phyloP scores from a whole-genome alignment of 2,888 invertebrate genomes.

The Athalia rosae region DNA sequence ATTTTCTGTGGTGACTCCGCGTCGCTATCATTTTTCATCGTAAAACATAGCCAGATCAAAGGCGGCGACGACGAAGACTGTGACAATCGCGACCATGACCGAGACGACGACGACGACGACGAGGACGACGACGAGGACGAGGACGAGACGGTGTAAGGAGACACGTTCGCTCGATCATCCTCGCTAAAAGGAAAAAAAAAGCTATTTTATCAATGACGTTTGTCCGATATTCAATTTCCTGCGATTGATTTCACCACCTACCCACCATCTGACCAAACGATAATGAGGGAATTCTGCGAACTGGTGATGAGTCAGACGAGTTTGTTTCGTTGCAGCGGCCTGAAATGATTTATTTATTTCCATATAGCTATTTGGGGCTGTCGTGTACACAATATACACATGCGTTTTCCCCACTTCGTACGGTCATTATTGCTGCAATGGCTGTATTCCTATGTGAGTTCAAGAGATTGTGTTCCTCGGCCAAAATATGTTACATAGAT shows the following conservation, averaged over 20 bases:
- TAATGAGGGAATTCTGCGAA: slow-evolving; percentile 45
- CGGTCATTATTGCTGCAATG: too few relatives aligned
- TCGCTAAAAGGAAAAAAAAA: slow-evolving; percentile 4
- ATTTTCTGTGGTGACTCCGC: not conserved
- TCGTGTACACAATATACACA: too few relatives aligned
- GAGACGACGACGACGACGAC: not conserved
- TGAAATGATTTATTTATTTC: not conserved
- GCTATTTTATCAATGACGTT: slow-evolving; percentile 32
- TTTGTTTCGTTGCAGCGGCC: not conserved
- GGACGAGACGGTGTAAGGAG: not conserved
- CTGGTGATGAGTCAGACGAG: slow-evolving; percentile 19
- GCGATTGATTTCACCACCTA: slow-evolving; percentile 38
- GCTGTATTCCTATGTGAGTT: too few relatives aligned
- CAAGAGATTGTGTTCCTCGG: too few relatives aligned
- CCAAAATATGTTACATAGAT: too few relatives aligned
- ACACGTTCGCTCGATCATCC: not conserved
- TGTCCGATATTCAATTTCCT: slow-evolving; percentile 33
- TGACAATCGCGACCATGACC: not conserved
- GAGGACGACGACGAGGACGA: slow-evolving; percentile 9
- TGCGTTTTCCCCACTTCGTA: too few relatives aligned
- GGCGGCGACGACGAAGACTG: not conserved
- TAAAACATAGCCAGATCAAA: not conserved
- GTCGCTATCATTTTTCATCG: not conserved
- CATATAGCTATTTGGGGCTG: too few relatives aligned
- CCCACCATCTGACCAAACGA: slow-evolving; percentile 20